Evolutionary conservation across 2,888 invertebrate genomes (phyloP), one percentile per base, ranked within the genome.

Genomic region (Drosophila niveifrons): DNA sequence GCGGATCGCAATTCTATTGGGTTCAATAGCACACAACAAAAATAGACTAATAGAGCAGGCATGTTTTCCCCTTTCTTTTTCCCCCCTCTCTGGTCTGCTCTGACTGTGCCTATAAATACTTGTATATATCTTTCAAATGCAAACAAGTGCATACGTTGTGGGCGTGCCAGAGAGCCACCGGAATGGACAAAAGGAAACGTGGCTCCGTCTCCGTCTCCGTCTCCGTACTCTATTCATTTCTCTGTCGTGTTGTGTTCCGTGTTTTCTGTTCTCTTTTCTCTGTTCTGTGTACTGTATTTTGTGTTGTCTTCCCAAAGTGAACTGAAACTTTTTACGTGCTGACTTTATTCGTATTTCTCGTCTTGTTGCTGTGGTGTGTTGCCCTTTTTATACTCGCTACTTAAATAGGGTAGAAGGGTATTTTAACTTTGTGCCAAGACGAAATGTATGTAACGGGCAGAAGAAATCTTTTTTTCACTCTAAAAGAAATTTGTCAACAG

Each of bases 11-110:
- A 29, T 62, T 52, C 53, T 57, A 66, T 75, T 78, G 88, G 83
- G 85, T 86, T 88, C 85, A 86, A 86, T 86, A 86, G 83, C 85
- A 85, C 85, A 80, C 46, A 71, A 72, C 80, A 67, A 53, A 83
- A 83, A 87, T 84, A 87, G 84, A 87, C 75, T 74, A 80, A 75
- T 86, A 79, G 81, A 62, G 51, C 61, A 23, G 1, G 31, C 31
- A 31, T 11, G 36, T 36, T 36, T 4, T 11, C 41, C 10, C 28
- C 6, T 18, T 47, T 2, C 57, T 13, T 17, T 7, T 6, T 23
- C 43, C 31, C 11, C 9, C 13, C 28, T 15, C 31, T 11, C 15
- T 44, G 15, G 10, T n/a, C n/a, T n/a, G 36, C 36, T 17, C 2
- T 17, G 29, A 18, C 51, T 44, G 36, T 15, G 55, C 68, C 79